Evolutionary conservation across 2,113 vertebrate species (phyloP), one percentile per base, ranked within the genome.

Genomic region (Numenius arquata): DNA sequence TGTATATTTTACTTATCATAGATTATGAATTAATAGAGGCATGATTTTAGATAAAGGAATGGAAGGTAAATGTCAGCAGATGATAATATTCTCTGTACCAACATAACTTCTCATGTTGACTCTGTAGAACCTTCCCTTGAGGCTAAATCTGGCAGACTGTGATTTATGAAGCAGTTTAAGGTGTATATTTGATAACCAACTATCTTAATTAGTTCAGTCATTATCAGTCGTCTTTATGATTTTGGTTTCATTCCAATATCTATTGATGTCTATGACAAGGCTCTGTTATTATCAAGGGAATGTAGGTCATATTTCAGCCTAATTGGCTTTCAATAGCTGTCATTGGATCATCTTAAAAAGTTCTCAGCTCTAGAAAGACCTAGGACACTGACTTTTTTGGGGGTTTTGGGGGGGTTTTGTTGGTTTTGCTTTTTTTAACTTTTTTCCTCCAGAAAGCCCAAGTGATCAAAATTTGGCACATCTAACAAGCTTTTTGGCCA

Each of bases 61-160:
- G 58, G 85, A 93, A 97, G 62, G 90, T 96, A 97, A 97, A 97
- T 97, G 96, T 94, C 96, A 97, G 93, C 66, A 86, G 96, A 96
- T 93, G 70, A 96, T 97, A 94, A 96, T 88, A 75, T 85, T 95
- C 78, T 95, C 88, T 92, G 50, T 88, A 85, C 88, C 94, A 96
- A 97, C 91, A 93, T 61, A 86, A 83, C 52, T 93, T 91, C 92
- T 67, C 52, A 16, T 85, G 53, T 72, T 96, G 77, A 95, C 71
- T 88, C 83, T 81, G 58, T 48, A 79, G 74, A 96, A 89, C 36
- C 48, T 71, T 85, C 92, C 80, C 95, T 63, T 50, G 84, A 86
- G 95, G 94, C 75, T 84, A 85, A 63, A 70, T 72, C 81, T 95
- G 95, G 43, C 88, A 96, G 75, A 43, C 50, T 73, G 79, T 93